phyloP scores from a whole-genome alignment of 1,140 invertebrate genomes.

The Cydia strobilella region DNA sequence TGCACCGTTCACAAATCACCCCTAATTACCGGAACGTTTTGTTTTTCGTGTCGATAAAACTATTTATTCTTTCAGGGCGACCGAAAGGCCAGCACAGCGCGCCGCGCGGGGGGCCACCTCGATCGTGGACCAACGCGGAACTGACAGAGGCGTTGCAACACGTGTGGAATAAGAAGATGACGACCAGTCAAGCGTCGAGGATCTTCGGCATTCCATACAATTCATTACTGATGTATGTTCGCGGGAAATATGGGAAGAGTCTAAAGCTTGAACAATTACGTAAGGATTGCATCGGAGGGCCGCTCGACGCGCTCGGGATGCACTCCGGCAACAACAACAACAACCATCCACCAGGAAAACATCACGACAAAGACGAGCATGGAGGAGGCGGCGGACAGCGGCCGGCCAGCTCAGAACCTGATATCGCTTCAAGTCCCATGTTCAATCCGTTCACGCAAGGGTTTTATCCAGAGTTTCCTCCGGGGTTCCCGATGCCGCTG shows the following conservation, averaged over 20 bases:
- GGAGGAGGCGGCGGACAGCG: conserved; percentile 73
- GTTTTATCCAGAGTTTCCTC: conserved; percentile 90
- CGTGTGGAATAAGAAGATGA: conserved; percentile 97
- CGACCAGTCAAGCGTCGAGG: conserved; percentile 93
- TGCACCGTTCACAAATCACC: conserved; percentile 52
- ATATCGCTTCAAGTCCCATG: conserved; percentile 81
- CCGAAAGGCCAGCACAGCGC: conserved; percentile 94
- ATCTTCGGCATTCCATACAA: conserved; percentile 96
- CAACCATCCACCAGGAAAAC: conserved; percentile 81
- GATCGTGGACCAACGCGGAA: conserved; percentile 95
- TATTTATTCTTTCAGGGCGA: conserved; percentile 74
- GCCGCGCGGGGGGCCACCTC: conserved; percentile 91
- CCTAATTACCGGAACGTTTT: conserved; percentile 58
- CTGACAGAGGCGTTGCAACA: conserved; percentile 93
- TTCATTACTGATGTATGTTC: conserved; percentile 93
- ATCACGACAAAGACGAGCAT: conserved; percentile 74
- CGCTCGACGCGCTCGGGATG: conserved; percentile 85
- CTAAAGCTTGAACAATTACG: conserved; percentile 92
- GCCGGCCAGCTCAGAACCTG: conserved; percentile 83
- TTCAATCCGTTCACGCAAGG: conserved; percentile 87
- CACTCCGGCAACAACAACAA: conserved; percentile 86
- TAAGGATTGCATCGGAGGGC: conserved; percentile 91
- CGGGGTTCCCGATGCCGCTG: conserved; percentile 89
- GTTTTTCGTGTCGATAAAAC: conserved; percentile 39
- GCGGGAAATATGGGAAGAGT: conserved; percentile 95